Percentiles rank a stretch among this genome's conserved stretches.
Evolutionary conservation across 2,113 vertebrate genomes (phyloP).

Genomic region (Bucco capensis): DNA sequence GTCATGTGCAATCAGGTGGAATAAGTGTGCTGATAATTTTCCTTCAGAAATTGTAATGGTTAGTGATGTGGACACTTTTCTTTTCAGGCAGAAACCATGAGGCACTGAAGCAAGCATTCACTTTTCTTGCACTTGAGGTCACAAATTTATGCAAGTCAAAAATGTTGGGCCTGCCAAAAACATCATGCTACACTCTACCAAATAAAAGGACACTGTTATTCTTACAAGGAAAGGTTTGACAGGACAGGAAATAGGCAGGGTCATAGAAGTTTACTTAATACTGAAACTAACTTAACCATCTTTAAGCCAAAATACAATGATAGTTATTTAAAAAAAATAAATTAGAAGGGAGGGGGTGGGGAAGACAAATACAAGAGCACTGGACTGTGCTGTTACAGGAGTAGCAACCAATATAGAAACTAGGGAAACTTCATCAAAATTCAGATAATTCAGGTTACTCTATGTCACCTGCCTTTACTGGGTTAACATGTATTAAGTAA

Average conservation of each 20-base stretch:
- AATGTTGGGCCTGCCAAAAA: constrained; percentile 75
- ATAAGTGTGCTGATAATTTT: constrained; percentile 47
- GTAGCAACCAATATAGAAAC: constrained; percentile 16
- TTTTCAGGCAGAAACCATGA: constrained; percentile 53
- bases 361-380: background rate
- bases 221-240: constrained; percentile 80
- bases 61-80: constrained; percentile 11
- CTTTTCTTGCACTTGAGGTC: constrained; percentile 73
- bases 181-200: constrained; percentile 73
- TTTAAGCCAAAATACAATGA: constrained; percentile 70
- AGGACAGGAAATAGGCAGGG: constrained; percentile 77
- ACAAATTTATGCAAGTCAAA: constrained; percentile 79
- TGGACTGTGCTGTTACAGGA: background rate
- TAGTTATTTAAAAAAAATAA: background rate
- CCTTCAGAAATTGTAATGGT: constrained; percentile 37
- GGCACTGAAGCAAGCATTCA: constrained; percentile 67
- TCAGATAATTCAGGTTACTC: background rate
- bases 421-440: background rate
- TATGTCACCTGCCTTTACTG: background rate
- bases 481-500: background rate
- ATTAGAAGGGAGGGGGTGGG: no score
- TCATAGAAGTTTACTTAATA: constrained; percentile 73
- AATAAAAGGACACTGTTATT: constrained; percentile 82
- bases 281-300: constrained; percentile 70
- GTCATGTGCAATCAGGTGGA: constrained; percentile 48